phyloP scores from a whole-genome alignment of 2,888 invertebrate species.

The Colletes collaris region DNA sequence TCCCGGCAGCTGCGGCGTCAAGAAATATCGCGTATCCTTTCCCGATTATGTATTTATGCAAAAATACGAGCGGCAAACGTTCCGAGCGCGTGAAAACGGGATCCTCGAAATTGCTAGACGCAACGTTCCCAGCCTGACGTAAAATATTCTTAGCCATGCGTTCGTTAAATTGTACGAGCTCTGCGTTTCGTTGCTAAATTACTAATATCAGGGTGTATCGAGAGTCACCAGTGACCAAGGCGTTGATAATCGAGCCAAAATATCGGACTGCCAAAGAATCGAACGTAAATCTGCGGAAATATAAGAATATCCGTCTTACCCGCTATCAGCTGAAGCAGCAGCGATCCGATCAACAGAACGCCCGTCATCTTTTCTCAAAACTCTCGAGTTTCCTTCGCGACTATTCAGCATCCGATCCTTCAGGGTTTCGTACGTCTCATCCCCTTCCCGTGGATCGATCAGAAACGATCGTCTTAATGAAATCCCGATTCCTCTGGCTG shows the following conservation, averaged over 20 bases:
- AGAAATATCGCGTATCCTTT: constrained; percentile 39
- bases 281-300: neutral
- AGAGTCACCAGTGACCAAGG: too few species aligned
- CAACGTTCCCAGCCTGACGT: neutral
- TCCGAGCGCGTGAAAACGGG: neutral
- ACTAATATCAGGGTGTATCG: too few species aligned
- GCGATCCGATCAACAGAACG: constrained; percentile 52
- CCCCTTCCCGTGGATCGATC: constrained; percentile 16
- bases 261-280: neutral
- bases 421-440: constrained; percentile 30
- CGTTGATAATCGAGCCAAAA: too few species aligned
- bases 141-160: constrained; percentile 16
- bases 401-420: constrained; percentile 16
- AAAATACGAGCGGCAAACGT: constrained; percentile 36
- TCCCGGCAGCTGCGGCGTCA: constrained; percentile 35
- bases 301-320: constrained; percentile 44
- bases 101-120: constrained; percentile 23
- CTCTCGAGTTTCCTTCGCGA: constrained; percentile 15
- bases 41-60: constrained; percentile 45
- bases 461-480: neutral
- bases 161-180: constrained; percentile 1
- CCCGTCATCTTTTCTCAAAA: constrained; percentile 48
- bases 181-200: neutral
- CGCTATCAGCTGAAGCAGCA: constrained; percentile 47
- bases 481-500: neutral